These are phyloP conservation scores for Vanessa atalanta DNA, from an alignment of 1,140 invertebrate species.

Conservation along the genomic window DNA sequence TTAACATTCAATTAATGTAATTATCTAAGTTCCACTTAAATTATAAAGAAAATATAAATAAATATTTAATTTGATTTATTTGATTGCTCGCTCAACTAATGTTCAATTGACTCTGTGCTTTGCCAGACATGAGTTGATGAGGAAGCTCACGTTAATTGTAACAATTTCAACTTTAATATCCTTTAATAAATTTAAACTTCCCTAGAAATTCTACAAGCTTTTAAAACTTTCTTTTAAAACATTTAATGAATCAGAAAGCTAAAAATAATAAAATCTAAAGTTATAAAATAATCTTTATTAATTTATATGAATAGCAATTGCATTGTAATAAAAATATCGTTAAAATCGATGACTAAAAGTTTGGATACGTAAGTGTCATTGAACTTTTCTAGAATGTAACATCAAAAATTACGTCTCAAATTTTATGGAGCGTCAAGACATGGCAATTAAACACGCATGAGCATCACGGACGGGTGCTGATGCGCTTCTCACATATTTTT, in stretches of 20 bases:
- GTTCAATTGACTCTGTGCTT: too few relatives aligned
- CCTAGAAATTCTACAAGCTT: not conserved
- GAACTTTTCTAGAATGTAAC: slow-evolving; percentile 60
- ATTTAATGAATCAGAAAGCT: not conserved
- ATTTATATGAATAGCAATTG: too few relatives aligned
- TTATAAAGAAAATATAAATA: not conserved
- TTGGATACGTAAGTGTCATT: slow-evolving; percentile 48
- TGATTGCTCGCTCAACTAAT: too few relatives aligned
- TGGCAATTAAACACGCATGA: slow-evolving; percentile 63
- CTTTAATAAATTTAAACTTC: not conserved
- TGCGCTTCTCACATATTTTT: slow-evolving; percentile 49
- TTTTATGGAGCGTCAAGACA: slow-evolving; percentile 71
- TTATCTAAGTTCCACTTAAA: not conserved
- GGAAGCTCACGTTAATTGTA: slow-evolving; percentile 10
- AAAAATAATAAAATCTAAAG: not conserved
- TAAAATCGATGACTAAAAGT: slow-evolving; percentile 38
- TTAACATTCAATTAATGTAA: too few relatives aligned
- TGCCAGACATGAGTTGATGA: slow-evolving; percentile 1
- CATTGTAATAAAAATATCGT: slow-evolving; percentile 9
- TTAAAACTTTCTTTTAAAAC: too few relatives aligned
- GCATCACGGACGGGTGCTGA: slow-evolving; percentile 57
- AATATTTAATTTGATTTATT: not conserved
- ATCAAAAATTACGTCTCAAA: slow-evolving; percentile 63
- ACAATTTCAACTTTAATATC: slow-evolving; percentile 2
- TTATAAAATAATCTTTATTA: not conserved